Evolutionary conservation across 2,888 invertebrate species (phyloP), one percentile per base, ranked within the genome.

Genomic region (Amphiduros pacificus): DNA sequence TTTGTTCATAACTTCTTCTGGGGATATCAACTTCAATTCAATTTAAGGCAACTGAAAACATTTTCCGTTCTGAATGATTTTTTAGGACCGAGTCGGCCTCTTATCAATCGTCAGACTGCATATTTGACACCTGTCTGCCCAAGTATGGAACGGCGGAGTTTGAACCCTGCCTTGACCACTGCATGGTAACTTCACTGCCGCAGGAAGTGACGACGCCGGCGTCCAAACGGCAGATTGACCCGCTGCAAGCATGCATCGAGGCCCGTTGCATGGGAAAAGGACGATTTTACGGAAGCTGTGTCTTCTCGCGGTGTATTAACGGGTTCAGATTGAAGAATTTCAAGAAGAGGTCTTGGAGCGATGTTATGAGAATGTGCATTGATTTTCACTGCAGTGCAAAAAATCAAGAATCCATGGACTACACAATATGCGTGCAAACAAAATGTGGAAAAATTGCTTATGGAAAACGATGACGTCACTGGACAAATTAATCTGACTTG

Each of bases 341-440:
- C 22, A 44, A 44, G 44, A 36, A 36, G 14, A 17, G 58, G 26
- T 58, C 58, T 1, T 58, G 58, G 58, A 58, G 50, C 50, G 58
- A 58, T 27, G 58, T 58, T 3, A 58, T 58, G 58, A 49, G 50
- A 27, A 58, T 51, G 20, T 58, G 58, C 27, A 58, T 58, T 9
- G 58, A 58, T 32, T 58, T 48, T 27, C 44, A 58, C 49, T 58
- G 58, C 22, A 24, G 58, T 1, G 11, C 29, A 31, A 58, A 48
- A 11, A 24, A 44, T 2, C 58, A 49, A 1, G 58, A 48, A 2
- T 20, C 58, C 9, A 50, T 48, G 48, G 32, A 49, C 24, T 58
- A 58, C 40, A 58, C 44, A 9, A 31, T 50, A 11, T 58, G 58
- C 40, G 48, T 58, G 2, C 58, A 58, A 36, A 44, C 22, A 17